Conservation (phyloP, 2,888 invertebrate genomes). For the Slavum lentiscoides region DNA sequence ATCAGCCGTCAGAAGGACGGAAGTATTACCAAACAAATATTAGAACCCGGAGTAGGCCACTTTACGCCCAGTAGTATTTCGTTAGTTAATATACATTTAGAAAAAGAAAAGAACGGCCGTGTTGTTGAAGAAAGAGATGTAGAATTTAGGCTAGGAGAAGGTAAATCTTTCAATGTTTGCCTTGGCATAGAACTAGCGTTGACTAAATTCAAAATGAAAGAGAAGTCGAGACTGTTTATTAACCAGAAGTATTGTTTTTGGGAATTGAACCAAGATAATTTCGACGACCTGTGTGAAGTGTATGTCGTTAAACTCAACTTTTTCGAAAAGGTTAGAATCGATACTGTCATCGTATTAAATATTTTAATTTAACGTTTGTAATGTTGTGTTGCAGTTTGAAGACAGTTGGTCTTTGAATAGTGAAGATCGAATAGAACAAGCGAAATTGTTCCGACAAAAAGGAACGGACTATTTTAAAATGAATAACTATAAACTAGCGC, state of each 20-base stretch:
- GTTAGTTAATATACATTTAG: constrained; percentile 76
- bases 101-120: constrained; percentile 68
- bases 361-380: constrained; percentile 48
- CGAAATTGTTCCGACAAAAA: constrained; percentile 82
- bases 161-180: constrained; percentile 68
- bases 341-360: not conserved
- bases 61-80: constrained; percentile 81
- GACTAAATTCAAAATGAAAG: constrained; percentile 77
- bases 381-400: constrained; percentile 64
- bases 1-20: constrained; percentile 82
- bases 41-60: constrained; percentile 73
- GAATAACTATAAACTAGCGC: constrained; percentile 75
- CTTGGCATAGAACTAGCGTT: constrained; percentile 82
- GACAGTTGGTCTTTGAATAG: constrained; percentile 82
- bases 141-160: constrained; percentile 84
- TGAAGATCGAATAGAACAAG: constrained; percentile 78
- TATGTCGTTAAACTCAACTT: constrained; percentile 80
- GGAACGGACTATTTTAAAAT: constrained; percentile 88
- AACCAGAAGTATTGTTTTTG: constrained; percentile 83
- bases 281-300: constrained; percentile 66
- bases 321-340: constrained; percentile 71
- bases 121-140: constrained; percentile 82
- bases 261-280: constrained; percentile 71
- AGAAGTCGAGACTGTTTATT: constrained; percentile 75
- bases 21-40: constrained; percentile 74